Percentiles rank a stretch among this genome's conserved stretches.
phyloP scores from a whole-genome alignment of 1,140 invertebrate genomes.

The Triops cancriformis region DNA sequence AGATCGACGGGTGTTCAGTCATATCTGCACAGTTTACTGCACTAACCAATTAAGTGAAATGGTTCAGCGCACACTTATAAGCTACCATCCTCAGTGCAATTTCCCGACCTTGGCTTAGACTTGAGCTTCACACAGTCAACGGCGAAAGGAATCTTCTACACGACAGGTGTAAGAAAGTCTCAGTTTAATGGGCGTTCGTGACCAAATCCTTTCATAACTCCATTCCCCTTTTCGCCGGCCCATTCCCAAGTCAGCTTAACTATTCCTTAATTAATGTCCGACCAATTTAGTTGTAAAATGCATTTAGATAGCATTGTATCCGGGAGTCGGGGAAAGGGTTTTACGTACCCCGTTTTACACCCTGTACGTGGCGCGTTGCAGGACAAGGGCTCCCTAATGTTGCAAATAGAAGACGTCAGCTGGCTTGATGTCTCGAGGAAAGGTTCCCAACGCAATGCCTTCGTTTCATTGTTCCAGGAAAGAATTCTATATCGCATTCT shows the following conservation, averaged over 20 bases:
- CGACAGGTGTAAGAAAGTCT: not conserved
- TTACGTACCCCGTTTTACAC: not conserved
- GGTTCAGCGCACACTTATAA: too few relatives aligned
- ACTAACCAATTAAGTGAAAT: too few relatives aligned
- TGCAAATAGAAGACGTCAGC: slow-evolving; percentile 2
- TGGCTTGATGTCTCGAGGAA: not conserved
- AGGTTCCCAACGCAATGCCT: not conserved
- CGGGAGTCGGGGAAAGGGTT: not conserved
- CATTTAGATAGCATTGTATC: not conserved
- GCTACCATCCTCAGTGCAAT: too few relatives aligned
- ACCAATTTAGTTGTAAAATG: slow-evolving; percentile 1
- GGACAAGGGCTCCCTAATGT: not conserved
- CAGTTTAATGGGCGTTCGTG: not conserved
- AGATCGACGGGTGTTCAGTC: too few relatives aligned
- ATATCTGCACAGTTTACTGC: too few relatives aligned
- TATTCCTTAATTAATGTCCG: not conserved
- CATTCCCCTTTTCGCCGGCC: not conserved
- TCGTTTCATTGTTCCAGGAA: not conserved
- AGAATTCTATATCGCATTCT: not conserved
- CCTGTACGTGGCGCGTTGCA: not conserved
- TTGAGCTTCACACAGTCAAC: not conserved
- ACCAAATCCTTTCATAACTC: not conserved
- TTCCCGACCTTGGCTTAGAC: too few relatives aligned
- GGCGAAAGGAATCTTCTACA: not conserved
- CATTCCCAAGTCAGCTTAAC: not conserved